Evolutionary conservation across 2,113 vertebrate genomes (phyloP).

Genomic region (Bolborhynchus lineola): DNA sequence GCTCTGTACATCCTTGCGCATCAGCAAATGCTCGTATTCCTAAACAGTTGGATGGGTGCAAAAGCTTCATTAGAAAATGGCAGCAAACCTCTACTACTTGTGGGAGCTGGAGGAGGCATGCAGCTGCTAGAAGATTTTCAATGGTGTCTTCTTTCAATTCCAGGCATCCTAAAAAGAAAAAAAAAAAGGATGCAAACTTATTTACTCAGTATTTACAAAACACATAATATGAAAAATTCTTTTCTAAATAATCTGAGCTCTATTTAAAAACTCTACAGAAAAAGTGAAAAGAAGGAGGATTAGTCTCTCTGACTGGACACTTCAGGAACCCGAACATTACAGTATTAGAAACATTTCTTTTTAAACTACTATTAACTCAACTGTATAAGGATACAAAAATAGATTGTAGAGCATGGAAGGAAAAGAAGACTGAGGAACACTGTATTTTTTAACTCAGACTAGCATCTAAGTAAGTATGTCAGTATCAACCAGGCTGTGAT

Average conservation of each 20-base stretch:
- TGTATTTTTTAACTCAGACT: neutral
- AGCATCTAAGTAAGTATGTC: neutral
- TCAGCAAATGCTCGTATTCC: slow-evolving; percentile 82
- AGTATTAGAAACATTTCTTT: neutral
- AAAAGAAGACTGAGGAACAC: neutral
- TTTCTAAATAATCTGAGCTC: neutral
- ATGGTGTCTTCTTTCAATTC: slow-evolving; percentile 83
- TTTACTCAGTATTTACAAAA: neutral
- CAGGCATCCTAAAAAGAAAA: slow-evolving; percentile 70
- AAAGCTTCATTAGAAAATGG: slow-evolving; percentile 81
- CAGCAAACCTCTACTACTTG: slow-evolving; percentile 84
- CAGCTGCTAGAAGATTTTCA: slow-evolving; percentile 81
- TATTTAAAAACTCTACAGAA: neutral
- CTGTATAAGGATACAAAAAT: neutral
- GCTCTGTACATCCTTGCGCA: slow-evolving; percentile 80
- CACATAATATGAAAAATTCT: neutral
- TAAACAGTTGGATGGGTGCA: slow-evolving; percentile 82
- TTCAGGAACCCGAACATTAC: neutral
- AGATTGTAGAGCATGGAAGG: neutral
- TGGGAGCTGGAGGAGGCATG: slow-evolving; percentile 80
- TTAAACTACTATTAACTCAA: neutral
- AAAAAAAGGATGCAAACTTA: neutral
- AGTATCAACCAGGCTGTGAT: neutral
- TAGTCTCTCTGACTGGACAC: neutral
- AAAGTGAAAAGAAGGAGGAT: neutral